Evolutionary conservation across 2,113 vertebrate species (phyloP).

Genomic region (Chionomys nivalis): DNA sequence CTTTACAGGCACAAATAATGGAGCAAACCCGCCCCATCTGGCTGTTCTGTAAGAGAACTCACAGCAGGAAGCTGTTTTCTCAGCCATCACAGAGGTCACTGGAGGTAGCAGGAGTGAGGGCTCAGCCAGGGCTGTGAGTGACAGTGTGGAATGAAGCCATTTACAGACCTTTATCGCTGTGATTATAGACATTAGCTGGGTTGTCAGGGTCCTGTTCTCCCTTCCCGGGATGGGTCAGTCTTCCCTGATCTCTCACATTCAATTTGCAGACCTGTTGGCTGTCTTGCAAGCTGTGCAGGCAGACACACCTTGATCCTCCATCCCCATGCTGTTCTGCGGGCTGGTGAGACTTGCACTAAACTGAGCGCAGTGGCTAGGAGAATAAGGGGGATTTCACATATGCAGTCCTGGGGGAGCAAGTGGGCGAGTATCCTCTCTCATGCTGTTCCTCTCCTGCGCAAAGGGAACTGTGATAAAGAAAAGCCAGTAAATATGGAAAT

Average conservation of each 20-base stretch:
- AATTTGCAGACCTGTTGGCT: slow-evolving; percentile 69
- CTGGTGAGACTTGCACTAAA: background rate
- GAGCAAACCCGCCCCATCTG: slow-evolving; percentile 92
- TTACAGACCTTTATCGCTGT: slow-evolving; percentile 88
- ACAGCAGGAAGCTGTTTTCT: slow-evolving; percentile 82
- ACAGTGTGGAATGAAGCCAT: slow-evolving; percentile 87
- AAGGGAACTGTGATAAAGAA: background rate
- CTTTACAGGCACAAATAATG: slow-evolving; percentile 88
- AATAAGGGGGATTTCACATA: background rate
- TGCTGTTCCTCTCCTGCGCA: background rate
- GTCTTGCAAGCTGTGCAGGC: slow-evolving; percentile 42
- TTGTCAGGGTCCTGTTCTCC: slow-evolving; percentile 73
- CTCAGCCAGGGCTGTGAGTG: slow-evolving; percentile 83
- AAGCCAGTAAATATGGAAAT: slow-evolving; percentile 36
- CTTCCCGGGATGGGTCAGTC: slow-evolving; percentile 58
- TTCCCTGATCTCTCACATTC: slow-evolving; percentile 75
- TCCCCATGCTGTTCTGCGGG: background rate
- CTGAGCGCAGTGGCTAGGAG: background rate
- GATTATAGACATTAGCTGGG: slow-evolving; percentile 86
- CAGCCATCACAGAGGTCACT: slow-evolving; percentile 87
- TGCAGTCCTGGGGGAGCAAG: too few relatives aligned
- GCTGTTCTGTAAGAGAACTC: slow-evolving; percentile 84
- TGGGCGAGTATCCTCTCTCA: background rate
- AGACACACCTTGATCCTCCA: background rate
- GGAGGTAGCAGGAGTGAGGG: slow-evolving; percentile 82